Base-by-base conservation (phyloP, 2,113 vertebrate species). In the Tachysurus fulvidraco region DNA sequence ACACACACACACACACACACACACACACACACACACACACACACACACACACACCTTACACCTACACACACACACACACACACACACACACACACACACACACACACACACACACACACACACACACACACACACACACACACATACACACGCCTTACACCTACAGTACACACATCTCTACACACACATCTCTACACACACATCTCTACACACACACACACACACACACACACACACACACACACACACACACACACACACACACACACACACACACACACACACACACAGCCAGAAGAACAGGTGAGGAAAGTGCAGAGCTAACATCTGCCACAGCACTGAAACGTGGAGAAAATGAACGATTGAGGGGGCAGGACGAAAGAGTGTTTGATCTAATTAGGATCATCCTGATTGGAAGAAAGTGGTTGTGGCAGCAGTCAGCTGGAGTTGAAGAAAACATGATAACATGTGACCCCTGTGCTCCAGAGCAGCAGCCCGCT, bases 361-460 rank as follows among this genome's bases (percentile, higher is more conserved):
- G 23, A 81, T 76, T 25, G 57, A 81, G 87, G 57, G n/a, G 28
- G 84, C 41, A 83, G 55, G 80, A 77, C 0, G 59, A 73, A 87
- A 50, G 46, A 54, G 85, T 83, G 88, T 88, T 90, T 91, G 87
- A 91, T 91, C 83, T 86, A 86, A 89, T 90, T 88, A 88, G 41
- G 84, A 81, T 91, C 90, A 85, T 13, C 41, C 28, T 81, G 87
- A 85, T 87, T 88, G 89, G 83, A 80, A 73, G 84, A 88, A 86
- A 90, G 85, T 88, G 86, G 74, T 88, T 90, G 78, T 88, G 90
- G 87, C 84, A 89, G 84, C 85, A 89, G 80, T 90, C 90, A 88
- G 83, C 86, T 87, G 88, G 85, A 89, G 65, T 87, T 79, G 50
- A 55, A 55, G 67, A 78, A 85, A 89, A 83, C 88, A 89, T 79